Evolutionary conservation across 2,113 vertebrate species (phyloP).

Genomic region (Dromaius novaehollandiae): DNA sequence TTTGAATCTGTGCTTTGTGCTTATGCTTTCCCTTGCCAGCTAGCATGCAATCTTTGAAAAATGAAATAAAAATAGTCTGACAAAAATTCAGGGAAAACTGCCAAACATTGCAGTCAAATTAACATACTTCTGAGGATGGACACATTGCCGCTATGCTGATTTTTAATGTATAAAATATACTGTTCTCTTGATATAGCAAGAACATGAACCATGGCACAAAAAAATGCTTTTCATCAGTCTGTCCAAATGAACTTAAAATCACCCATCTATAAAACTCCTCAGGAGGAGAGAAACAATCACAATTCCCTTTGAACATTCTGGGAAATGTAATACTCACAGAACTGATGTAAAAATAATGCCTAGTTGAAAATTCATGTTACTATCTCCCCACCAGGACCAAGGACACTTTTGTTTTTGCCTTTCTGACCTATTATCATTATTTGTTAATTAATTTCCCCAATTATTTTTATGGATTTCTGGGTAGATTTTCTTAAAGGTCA

Average conservation of each 20-base stretch:
- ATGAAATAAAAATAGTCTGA: neutral
- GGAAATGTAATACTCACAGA: neutral
- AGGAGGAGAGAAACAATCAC: neutral
- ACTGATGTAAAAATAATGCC: neutral
- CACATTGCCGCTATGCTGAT: neutral
- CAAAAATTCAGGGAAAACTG: neutral
- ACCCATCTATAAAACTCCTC: neutral
- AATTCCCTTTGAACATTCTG: neutral
- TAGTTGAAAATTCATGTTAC: neutral
- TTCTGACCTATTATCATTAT: neutral
- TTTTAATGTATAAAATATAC: neutral
- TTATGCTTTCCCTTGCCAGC: neutral
- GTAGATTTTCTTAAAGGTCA: neutral
- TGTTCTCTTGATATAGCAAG: neutral
- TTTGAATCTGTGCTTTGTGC: neutral
- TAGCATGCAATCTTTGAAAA: neutral
- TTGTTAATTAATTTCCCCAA: rapidly evolving
- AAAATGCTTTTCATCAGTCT: neutral
- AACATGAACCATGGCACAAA: neutral
- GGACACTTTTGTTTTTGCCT: neutral
- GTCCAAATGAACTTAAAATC: neutral
- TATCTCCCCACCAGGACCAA: neutral
- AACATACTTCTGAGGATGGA: neutral
- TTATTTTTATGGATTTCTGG: neutral
- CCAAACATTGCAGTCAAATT: neutral